Conservation (phyloP, 1,140 invertebrate genomes). For the Cheumatopsyche charites region DNA sequence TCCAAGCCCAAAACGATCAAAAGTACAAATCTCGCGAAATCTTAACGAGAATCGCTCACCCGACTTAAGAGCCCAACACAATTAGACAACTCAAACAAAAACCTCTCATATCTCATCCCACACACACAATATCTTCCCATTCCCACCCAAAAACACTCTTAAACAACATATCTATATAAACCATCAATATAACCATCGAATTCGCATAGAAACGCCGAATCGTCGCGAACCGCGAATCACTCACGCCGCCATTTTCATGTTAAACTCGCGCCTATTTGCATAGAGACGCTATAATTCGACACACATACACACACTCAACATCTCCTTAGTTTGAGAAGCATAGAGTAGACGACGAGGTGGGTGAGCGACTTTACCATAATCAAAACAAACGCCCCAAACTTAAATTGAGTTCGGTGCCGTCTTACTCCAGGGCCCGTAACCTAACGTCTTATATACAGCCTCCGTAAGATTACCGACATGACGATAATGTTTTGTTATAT, state of each 20-base stretch:
- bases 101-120: too few species aligned
- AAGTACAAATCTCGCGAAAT: too few species aligned
- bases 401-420: conserved; percentile 47
- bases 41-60: too few species aligned
- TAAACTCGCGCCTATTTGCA: conserved; percentile 21
- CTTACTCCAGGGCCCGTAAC: conserved; percentile 23
- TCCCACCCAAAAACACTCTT: too few species aligned
- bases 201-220: not conserved
- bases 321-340: not conserved
- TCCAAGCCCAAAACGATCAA: too few species aligned
- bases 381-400: conserved; percentile 48
- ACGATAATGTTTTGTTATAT: conserved; percentile 43
- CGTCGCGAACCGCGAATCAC: conserved; percentile 3
- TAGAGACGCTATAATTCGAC: conserved; percentile 19
- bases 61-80: too few species aligned
- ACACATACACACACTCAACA: not conserved
- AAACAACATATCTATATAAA: too few species aligned
- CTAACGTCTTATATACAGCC: conserved; percentile 35
- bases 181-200: not conserved
- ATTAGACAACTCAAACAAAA: too few species aligned
- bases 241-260: conserved; percentile 21
- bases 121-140: too few species aligned
- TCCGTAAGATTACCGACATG: conserved; percentile 42
- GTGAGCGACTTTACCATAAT: conserved; percentile 45
- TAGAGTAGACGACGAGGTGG: conserved; percentile 13